Evolutionary conservation across 2,797 vertebrate species (phyloP), one percentile per base, ranked within the genome.

Genomic region (Sebastolobus alascanus): DNA sequence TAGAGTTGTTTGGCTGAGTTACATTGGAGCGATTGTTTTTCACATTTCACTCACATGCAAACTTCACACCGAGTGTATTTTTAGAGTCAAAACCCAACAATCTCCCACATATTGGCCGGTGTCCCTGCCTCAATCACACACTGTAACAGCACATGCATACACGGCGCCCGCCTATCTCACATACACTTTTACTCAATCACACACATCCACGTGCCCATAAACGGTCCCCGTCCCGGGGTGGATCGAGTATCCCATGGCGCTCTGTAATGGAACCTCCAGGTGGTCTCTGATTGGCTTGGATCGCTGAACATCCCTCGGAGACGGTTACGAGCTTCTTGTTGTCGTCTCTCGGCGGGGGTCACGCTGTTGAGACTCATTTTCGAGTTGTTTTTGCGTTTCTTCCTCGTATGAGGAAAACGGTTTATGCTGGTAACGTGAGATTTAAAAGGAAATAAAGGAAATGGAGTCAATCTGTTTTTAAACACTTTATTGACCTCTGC

Each of bases 241-340:
- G 67, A 63, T 83, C 27, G 65, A 78, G 82, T 78, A 66, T 92
- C 94, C 93, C 92, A 89, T 43, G 60, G 92, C 82, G 92, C 81
- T 63, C 84, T 77, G 89, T 93, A 91, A 95, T 93, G 86, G 92
- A 93, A 87, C 85, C 93, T 80, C 93, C 88, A 88, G 93, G 93
- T 84, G 92, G 93, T 90, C 88, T 84, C 83, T 85, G 84, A 89
- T 92, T 93, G 91, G 82, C 84, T 88, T 27, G 71, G 80, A 90
- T 92, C 89, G 79, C 77, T 64, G 73, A 83, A 64, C 85, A 75
- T 87, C 87, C 85, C 79, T 84, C 58, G 2, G 87, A 90, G 92
- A 90, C 50, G 77, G 81, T 55, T 75, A 75, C 40, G 6, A 84
- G 83, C 77, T 65, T 50, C 85, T 83, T 37, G 38, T 83, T 46